Evolutionary conservation across 2,113 vertebrate genomes (phyloP), one percentile per base, ranked within the genome.

Genomic region (Herpetotheres cachinnans): DNA sequence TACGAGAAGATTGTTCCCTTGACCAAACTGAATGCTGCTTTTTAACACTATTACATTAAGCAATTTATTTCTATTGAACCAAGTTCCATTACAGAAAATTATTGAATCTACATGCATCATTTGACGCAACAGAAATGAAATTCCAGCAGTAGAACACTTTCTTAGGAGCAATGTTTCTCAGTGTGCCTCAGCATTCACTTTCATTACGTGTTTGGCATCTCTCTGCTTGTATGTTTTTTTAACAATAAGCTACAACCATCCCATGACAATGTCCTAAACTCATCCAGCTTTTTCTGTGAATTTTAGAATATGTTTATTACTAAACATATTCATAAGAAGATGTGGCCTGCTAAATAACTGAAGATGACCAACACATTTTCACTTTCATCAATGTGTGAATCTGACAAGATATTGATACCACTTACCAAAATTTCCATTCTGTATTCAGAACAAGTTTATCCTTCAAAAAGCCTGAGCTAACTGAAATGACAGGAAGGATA

Each of bases 41-140:
- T 77, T 63, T 59, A 66, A 77, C 26, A 82, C 44, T 82, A 44
- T 40, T 95, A 17, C 10, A 30, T 54, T 93, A 82, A 88, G 38
- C 42, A 92, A 80, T 91, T 96, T 93, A 49, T 90, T 92, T 92
- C 62, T 83, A 55, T 29, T 81, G 72, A 38, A 86, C 49, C n/a
- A 71, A 91, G 46, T 91, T 89, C 49, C 77, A 87, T 77, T 93
- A 86, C 74, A 89, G 69, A 95, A 94, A 96, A 88, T 93, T 47
- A 93, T 97, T 95, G 83, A 44, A 89, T 96, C 90, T 96, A 47
- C 78, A 91, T 79, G 89, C 81, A 81, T 88, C 55, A 81, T 94
- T 96, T 95, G 91, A 72, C 70, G 82, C 12, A 69, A 73, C 10
- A 95, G 67, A 96, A 97, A 93, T 91, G 42, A 94, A 95, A 79